phyloP scores from a whole-genome alignment of 2,797 vertebrate species.

The Simalia tracyae region DNA sequence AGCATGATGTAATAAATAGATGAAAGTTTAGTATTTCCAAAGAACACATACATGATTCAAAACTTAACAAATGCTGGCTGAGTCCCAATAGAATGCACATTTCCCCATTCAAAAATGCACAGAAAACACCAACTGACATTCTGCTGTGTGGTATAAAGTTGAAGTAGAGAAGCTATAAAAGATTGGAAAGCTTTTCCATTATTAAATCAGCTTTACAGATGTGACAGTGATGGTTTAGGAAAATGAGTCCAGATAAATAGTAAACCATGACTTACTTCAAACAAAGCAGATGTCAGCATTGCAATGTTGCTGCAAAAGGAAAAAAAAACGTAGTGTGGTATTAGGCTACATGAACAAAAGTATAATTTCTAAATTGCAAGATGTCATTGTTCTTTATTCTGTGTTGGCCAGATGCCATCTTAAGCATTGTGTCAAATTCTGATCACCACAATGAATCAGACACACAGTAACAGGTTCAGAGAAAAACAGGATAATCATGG shows the following conservation, averaged over 20 bases:
- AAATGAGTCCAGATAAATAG: neutral
- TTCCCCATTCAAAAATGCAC: neutral
- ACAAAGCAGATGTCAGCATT: neutral
- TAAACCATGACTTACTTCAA: neutral
- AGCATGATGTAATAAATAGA: neutral
- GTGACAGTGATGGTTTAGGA: neutral
- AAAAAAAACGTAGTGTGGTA: neutral
- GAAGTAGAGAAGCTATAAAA: neutral
- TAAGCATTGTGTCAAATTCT: neutral
- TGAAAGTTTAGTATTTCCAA: neutral
- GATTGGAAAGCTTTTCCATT: neutral
- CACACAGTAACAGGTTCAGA: neutral
- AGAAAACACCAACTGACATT: conserved; percentile 4
- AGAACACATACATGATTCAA: neutral
- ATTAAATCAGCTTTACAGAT: neutral
- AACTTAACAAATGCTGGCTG: neutral
- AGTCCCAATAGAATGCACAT: neutral
- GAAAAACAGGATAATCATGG: neutral
- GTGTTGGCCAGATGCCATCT: neutral
- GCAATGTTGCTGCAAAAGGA: neutral
- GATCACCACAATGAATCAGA: neutral
- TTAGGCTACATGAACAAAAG: neutral
- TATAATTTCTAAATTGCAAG: neutral
- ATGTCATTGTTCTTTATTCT: neutral
- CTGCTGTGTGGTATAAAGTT: neutral